phyloP scores from a whole-genome alignment of 2,797 vertebrate species.

The Notolabrus celidotus region DNA sequence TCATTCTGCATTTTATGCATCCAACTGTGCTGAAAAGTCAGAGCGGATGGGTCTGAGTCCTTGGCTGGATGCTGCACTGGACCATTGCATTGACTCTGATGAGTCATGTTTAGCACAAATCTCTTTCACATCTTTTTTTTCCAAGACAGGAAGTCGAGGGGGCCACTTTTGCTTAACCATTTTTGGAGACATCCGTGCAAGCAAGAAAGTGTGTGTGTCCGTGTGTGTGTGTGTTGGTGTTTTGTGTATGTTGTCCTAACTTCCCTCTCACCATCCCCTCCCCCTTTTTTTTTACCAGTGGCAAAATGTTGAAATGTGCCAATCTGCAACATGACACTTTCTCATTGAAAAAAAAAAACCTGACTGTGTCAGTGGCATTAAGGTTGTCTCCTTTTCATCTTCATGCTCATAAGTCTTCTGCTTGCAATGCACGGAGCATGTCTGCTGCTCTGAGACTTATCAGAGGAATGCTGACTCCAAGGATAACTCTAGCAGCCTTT shows the following conservation, averaged over 20 bases:
- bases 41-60: neutral
- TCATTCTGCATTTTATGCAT: neutral
- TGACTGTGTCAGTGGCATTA: constrained; percentile 56
- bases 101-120: constrained; percentile 44
- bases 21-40: neutral
- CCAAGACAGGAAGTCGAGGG: constrained; percentile 48
- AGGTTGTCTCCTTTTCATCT: constrained; percentile 66
- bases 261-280: constrained; percentile 53
- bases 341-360: constrained; percentile 62
- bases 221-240: constrained; percentile 25
- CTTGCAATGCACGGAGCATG: constrained; percentile 68
- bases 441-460: constrained; percentile 57
- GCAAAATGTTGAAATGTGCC: constrained; percentile 68
- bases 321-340: constrained; percentile 75
- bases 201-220: constrained; percentile 38
- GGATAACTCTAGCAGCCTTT: constrained; percentile 65
- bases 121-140: constrained; percentile 26
- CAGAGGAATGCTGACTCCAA: constrained; percentile 61
- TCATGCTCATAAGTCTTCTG: constrained; percentile 63
- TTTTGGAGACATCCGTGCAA: constrained; percentile 41
- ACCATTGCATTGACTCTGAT: constrained; percentile 18
- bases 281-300: constrained; percentile 26
- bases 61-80: neutral
- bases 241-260: constrained; percentile 50
- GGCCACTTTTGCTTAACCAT: constrained; percentile 14